Evolutionary conservation across 2,797 vertebrate genomes (phyloP).

Genomic region (Brotula barbata): DNA sequence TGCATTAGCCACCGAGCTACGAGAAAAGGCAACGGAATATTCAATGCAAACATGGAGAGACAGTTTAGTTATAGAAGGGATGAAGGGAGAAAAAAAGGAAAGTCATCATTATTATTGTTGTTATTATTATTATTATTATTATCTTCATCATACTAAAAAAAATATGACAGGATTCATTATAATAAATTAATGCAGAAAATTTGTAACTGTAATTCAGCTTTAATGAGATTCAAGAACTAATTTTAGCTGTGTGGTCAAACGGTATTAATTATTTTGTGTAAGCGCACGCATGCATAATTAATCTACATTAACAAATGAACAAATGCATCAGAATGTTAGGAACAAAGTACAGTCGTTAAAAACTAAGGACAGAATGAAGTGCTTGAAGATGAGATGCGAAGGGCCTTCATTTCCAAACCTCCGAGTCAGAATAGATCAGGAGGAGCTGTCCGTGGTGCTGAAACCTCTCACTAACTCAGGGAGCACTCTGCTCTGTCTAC

Average conservation of each 20-base stretch:
- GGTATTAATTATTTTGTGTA: too few species aligned
- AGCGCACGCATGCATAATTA: conserved; percentile 3
- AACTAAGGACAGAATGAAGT: not conserved
- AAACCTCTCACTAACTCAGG: conserved; percentile 32
- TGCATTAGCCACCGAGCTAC: conserved; percentile 32
- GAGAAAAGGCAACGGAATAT: conserved; percentile 29
- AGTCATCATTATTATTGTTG: conserved; percentile 1
- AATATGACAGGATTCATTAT: conserved; percentile 14
- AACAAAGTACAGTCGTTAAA: not conserved
- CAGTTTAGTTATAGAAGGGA: not conserved
- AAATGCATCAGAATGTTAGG: not conserved
- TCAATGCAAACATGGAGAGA: conserved; percentile 5
- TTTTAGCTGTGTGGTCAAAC: too few species aligned
- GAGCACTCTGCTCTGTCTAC: conserved; percentile 4
- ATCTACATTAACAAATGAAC: conserved; percentile 22
- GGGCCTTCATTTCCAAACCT: not conserved
- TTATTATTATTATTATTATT: too few species aligned
- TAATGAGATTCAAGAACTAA: conserved; percentile 34
- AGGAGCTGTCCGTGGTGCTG: conserved; percentile 65
- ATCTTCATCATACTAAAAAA: conserved; percentile 16
- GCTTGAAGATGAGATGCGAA: not conserved
- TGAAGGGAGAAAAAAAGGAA: conserved; percentile 11
- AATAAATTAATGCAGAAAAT: conserved; percentile 20
- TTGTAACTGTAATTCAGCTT: not conserved
- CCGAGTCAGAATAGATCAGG: not conserved